Evolutionary conservation across 2,797 vertebrate species (phyloP).

Genomic region (Megaceryle alcyon): DNA sequence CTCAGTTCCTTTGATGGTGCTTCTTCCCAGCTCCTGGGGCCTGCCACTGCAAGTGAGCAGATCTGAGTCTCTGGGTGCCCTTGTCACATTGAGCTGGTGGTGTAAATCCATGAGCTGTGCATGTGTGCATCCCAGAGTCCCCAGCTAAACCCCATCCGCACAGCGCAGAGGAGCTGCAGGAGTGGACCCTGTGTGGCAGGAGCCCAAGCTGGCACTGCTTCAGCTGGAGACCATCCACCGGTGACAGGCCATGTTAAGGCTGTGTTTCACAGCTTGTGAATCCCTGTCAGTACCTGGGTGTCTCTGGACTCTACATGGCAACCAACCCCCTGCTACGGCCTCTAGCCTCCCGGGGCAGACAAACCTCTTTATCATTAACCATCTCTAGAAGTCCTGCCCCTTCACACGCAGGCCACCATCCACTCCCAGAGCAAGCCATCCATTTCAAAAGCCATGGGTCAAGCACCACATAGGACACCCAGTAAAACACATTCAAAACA

Average conservation of each 20-base stretch:
- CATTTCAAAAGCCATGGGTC: background rate
- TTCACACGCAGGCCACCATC: background rate
- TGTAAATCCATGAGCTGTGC: background rate
- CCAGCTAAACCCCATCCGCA: background rate
- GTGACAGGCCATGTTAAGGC: background rate
- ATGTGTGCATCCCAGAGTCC: background rate
- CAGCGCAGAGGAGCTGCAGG: background rate
- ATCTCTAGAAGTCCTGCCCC: background rate
- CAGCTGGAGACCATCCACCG: slow-evolving; percentile 20
- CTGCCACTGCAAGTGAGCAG: background rate
- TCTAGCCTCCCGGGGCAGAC: background rate
- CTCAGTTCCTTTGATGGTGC: background rate
- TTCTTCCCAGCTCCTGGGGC: background rate
- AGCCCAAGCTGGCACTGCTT: background rate
- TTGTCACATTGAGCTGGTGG: background rate
- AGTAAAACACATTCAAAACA: background rate
- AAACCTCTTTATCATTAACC: slow-evolving; percentile 12
- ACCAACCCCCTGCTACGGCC: background rate
- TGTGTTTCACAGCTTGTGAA: background rate
- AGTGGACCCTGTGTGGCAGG: background rate
- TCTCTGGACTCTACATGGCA: background rate
- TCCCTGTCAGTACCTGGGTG: background rate
- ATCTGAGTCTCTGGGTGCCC: background rate
- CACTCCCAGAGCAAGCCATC: background rate
- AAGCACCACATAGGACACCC: background rate